Percentiles rank a stretch among this genome's conserved stretches.
phyloP scores from a whole-genome alignment of 1,140 invertebrate genomes.

The Centruroides sculpturatus region DNA sequence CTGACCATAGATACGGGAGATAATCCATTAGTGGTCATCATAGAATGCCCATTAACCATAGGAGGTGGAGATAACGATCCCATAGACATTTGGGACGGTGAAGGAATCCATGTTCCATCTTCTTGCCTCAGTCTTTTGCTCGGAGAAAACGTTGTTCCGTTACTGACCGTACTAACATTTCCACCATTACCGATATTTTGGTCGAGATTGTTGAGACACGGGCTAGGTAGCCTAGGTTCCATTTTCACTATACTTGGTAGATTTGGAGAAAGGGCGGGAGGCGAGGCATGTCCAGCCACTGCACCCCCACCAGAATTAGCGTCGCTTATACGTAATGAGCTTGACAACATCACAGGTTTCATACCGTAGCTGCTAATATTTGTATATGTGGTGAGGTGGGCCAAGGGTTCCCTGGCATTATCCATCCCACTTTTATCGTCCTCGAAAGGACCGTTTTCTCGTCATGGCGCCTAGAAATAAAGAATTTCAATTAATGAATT shows the following conservation, averaged over 20 bases:
- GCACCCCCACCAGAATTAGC: not conserved
- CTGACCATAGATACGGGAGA: conserved; percentile 55
- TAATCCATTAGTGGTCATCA: conserved; percentile 43
- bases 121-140: conserved; percentile 25
- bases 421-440: too few species aligned
- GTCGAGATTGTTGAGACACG: conserved; percentile 23
- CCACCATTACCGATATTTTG: conserved; percentile 27
- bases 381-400: too few species aligned
- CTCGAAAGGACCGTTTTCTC: too few species aligned
- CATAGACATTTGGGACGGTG: conserved; percentile 36
- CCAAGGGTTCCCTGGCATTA: too few species aligned
- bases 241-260: conserved; percentile 18
- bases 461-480: too few species aligned
- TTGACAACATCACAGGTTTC: too few species aligned
- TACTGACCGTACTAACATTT: conserved; percentile 41
- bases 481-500: too few species aligned
- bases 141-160: conserved; percentile 29
- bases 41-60: not conserved
- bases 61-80: conserved; percentile 41
- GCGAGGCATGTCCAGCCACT: conserved; percentile 6
- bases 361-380: too few species aligned
- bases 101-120: conserved; percentile 22
- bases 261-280: conserved; percentile 11
- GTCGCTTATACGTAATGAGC: too few species aligned
- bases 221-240: conserved; percentile 20